Evolutionary conservation across 2,113 vertebrate genomes (phyloP), one percentile per base, ranked within the genome.

Genomic region (Amblyopsis rosae): DNA sequence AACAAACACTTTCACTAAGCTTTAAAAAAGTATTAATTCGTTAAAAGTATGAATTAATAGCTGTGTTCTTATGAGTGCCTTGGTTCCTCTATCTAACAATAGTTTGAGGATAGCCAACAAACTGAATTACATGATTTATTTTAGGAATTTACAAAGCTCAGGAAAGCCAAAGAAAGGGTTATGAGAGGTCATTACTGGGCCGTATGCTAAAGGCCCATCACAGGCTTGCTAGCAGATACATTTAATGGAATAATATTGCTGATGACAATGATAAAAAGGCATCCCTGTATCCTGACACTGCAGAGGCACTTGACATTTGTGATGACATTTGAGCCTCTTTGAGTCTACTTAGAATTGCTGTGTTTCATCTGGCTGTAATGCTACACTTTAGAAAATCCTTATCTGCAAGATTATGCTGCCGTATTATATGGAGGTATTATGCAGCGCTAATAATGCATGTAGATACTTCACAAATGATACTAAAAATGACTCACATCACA

Each of bases 381-480:
- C 76, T 87, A 88, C 86, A 86, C 94, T 92, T 88, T 88, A 93
- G 89, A 89, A 93, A 73, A 92, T 73, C 80, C 89, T 94, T 95
- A 95, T 95, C 94, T 92, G 86, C 65, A 65, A 94, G 93, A 96
- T 95, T 94, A 95, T 87, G 87, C 85, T 74, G 80, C 76, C 87
- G 92, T 91, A 93, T 94, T 94, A 93, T 93, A 88, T 80, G 84
- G 84, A 94, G 82, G 87, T 69, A 83, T 86, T 85, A 89, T 85
- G 80, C 66, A 3, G 76, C 50, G 92, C 94, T 95, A 95, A 95
- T 95, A 95, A 91, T 91, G 94, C 93, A 94, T 95, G 93, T 92
- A 95, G 94, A 95, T 94, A 93, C 93, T 92, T 92, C 92, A 93
- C 93, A 93, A 95, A 93, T 93, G 92, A 94, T 94, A 94, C 94